phyloP scores from a whole-genome alignment of 2,888 invertebrate species.

The Eristalis pertinax region DNA sequence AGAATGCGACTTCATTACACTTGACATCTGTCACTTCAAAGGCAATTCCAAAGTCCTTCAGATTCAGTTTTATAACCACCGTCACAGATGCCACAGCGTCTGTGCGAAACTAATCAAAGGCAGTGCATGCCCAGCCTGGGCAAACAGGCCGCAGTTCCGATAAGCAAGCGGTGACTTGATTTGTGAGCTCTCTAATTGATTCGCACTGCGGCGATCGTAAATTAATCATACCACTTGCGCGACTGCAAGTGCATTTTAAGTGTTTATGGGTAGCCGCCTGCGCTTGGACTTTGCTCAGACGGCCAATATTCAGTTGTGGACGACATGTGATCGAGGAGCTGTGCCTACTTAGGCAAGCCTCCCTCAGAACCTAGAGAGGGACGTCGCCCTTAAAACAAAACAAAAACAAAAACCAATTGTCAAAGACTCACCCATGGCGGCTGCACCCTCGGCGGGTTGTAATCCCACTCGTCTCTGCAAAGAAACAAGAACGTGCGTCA shows the following conservation, averaged over 20 bases:
- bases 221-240: slow-evolving; percentile 40
- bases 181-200: slow-evolving; percentile 30
- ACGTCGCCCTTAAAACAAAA: neutral
- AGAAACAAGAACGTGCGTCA: slow-evolving; percentile 52
- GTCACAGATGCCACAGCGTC: neutral
- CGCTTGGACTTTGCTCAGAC: neutral
- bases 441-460: slow-evolving; percentile 45
- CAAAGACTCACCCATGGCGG: slow-evolving; percentile 57
- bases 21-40: neutral
- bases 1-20: neutral
- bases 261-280: neutral
- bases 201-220: slow-evolving; percentile 36
- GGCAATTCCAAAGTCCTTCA: neutral
- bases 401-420: neutral
- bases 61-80: neutral
- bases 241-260: neutral
- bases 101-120: slow-evolving; percentile 18
- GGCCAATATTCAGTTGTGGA: too few relatives aligned
- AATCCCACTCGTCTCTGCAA: slow-evolving; percentile 74
- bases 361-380: too few relatives aligned
- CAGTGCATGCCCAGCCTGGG: slow-evolving; percentile 6
- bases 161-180: neutral
- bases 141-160: neutral
- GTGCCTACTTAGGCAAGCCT: too few relatives aligned
- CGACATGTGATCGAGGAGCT: neutral